Evolutionary conservation across 2,113 vertebrate species (phyloP).

Genomic region (Plotosus lineatus): DNA sequence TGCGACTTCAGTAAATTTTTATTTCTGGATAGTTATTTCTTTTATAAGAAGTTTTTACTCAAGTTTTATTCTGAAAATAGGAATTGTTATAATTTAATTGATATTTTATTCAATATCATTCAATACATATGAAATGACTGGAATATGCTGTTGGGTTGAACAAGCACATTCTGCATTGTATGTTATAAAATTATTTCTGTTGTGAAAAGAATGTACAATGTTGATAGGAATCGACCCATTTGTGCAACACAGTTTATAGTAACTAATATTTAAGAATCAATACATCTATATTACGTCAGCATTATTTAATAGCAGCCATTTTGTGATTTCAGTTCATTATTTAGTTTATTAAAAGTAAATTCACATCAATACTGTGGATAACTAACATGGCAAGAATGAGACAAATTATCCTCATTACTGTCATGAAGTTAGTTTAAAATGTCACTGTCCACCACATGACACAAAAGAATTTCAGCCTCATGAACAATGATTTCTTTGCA

Average conservation of each 20-base stretch:
- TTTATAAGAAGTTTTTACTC: not conserved
- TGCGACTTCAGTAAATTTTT: not conserved
- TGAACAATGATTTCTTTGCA: not conserved
- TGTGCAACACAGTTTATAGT: not conserved
- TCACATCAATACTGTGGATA: not conserved
- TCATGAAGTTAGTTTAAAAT: not conserved
- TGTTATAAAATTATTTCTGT: not conserved
- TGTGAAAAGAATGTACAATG: not conserved
- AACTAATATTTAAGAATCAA: not conserved
- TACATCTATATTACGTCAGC: not conserved
- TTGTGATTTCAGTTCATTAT: not conserved
- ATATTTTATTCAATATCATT: too few species aligned
- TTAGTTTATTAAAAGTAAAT: not conserved
- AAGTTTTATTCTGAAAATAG: too few species aligned
- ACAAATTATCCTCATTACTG: not conserved
- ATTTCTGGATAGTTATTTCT: not conserved
- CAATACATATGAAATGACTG: too few species aligned
- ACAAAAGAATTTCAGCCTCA: too few species aligned
- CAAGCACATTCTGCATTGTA: not conserved
- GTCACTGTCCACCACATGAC: not conserved
- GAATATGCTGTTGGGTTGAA: not conserved
- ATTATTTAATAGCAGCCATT: not conserved
- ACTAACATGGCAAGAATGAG: not conserved
- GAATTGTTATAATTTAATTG: too few species aligned
- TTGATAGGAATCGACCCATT: not conserved